phyloP scores from a whole-genome alignment of 2,888 invertebrate species.

The Lydus trimaculatus region DNA sequence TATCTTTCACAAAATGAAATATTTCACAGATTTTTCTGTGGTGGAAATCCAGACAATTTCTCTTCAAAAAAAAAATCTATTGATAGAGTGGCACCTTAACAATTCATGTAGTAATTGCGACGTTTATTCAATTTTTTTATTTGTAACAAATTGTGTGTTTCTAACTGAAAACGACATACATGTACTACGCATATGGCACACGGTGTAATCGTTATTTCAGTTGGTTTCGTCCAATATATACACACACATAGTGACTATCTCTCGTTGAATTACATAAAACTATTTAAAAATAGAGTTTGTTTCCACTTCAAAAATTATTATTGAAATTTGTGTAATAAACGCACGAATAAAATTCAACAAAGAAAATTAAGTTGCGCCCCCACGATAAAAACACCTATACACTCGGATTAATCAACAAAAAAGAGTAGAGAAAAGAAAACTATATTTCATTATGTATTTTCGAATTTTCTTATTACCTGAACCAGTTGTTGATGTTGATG shows the following conservation, averaged over 20 bases:
- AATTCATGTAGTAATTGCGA: background rate
- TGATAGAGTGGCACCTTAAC: background rate
- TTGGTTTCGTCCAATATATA: conserved; percentile 29
- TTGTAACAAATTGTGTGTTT: background rate
- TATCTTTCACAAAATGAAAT: background rate
- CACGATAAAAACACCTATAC: background rate
- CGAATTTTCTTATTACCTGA: conserved; percentile 28
- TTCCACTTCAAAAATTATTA: conserved; percentile 9
- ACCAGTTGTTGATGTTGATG: conserved; percentile 12
- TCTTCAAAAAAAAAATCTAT: background rate
- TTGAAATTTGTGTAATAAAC: background rate
- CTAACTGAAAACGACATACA: conserved; percentile 10
- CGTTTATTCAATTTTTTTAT: background rate
- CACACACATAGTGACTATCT: conserved; percentile 21
- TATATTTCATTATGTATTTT: background rate
- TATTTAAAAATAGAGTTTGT: conserved; percentile 24
- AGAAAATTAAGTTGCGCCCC: background rate
- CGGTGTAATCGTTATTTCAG: conserved; percentile 26
- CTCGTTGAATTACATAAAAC: conserved; percentile 31
- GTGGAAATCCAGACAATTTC: too few relatives aligned
- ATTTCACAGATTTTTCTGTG: background rate
- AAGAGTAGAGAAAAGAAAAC: too few relatives aligned
- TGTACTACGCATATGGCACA: conserved; percentile 31
- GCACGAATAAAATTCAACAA: background rate
- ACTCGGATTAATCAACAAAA: background rate